These are phyloP conservation scores for Neolamprologus sp. DNA, from an alignment of 2,113 vertebrate species.

Conservation along the genomic window DNA sequence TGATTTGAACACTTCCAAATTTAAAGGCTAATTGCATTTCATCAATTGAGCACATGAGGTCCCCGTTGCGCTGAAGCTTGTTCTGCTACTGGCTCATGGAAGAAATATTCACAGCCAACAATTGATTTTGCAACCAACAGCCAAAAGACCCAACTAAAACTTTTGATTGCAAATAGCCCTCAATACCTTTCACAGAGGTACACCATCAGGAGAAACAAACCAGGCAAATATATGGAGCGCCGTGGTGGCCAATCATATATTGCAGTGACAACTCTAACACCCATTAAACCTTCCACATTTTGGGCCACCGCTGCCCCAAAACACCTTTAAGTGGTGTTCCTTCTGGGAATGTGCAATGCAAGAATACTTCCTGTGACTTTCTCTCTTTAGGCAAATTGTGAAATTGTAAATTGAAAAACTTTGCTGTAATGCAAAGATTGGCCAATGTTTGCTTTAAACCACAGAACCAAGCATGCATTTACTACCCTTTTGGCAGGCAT, in stretches of 20 bases:
- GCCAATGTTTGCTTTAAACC: background rate
- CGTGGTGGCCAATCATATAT: background rate
- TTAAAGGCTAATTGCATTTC: background rate
- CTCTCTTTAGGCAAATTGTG: background rate
- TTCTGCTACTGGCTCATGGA: background rate
- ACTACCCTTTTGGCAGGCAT: background rate
- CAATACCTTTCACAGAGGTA: background rate
- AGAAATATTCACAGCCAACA: background rate
- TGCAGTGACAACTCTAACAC: background rate
- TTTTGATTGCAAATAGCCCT: background rate
- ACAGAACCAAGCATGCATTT: background rate
- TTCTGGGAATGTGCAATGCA: background rate
- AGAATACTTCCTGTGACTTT: accelerated
- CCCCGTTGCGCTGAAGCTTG: accelerated
- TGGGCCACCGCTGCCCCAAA: background rate
- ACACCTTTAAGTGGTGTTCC: background rate
- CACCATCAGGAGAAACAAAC: background rate
- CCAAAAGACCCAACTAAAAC: background rate
- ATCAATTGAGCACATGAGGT: background rate
- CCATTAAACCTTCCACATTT: background rate
- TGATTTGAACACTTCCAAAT: background rate
- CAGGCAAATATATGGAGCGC: background rate
- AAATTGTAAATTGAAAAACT: background rate
- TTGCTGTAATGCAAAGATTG: background rate
- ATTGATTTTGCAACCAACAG: background rate